Conservation (phyloP, 2,888 invertebrate species). For the Tiphia femorata region DNA sequence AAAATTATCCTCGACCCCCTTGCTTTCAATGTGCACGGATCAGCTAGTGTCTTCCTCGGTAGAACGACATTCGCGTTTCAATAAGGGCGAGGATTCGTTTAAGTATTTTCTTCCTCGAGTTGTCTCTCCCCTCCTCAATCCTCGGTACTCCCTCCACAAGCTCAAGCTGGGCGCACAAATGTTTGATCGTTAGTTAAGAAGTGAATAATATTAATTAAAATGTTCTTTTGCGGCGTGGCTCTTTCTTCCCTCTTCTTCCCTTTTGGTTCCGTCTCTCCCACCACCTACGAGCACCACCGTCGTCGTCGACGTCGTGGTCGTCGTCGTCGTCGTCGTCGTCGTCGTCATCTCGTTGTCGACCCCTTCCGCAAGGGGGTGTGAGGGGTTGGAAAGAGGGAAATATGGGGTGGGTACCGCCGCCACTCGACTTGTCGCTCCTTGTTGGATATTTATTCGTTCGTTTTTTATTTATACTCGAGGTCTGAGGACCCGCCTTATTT, state of each 20-base stretch:
- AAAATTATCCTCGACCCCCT: no score
- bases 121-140: background rate
- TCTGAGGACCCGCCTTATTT: conserved; percentile 62
- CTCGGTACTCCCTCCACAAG: conserved; percentile 7
- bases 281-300: background rate
- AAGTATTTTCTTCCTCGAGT: background rate
- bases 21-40: background rate
- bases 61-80: background rate
- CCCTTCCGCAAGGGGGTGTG: conserved; percentile 12
- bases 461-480: conserved; percentile 66
- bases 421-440: conserved; percentile 63
- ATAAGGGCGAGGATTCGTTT: background rate
- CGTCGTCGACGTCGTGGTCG: background rate
- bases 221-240: conserved; percentile 58
- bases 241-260: conserved; percentile 28
- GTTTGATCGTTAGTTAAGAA: conserved; percentile 65
- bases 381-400: conserved; percentile 2
- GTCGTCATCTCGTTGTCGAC: no score
- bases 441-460: conserved; percentile 67
- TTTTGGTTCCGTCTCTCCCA: conserved; percentile 4
- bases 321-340: conserved; percentile 11
- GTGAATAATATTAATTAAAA: conserved; percentile 69
- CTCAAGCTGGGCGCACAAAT: conserved; percentile 41
- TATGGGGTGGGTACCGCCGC: conserved; percentile 33
- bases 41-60: background rate